Evolutionary conservation across 2,888 invertebrate genomes (phyloP), one percentile per base, ranked within the genome.

Genomic region (Eristalis tenax): DNA sequence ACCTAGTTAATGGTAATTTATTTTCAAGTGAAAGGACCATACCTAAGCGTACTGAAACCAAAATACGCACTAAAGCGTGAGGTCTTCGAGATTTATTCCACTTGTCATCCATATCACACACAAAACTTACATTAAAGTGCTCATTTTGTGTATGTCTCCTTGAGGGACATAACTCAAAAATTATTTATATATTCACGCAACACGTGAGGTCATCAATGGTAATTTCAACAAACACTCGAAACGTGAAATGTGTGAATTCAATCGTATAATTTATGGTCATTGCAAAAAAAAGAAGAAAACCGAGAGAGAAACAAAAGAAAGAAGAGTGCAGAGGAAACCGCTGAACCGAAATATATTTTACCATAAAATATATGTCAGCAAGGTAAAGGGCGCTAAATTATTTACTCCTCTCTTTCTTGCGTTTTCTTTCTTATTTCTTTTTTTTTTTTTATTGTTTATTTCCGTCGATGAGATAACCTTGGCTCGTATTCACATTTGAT

Each of bases 311-410:
- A 40, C 28, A 70, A 23, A 56, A 43, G 50, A 65, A 59, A 59
- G 40, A 66, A 56, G 66, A 73, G 61, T 23, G 13, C 59, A 23
- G 15, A 50, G 56, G 69, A 71, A 83, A 78, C 59, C 22, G 28
- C 65, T 28, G 13, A 71, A 22, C 50, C 56, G 59, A 64, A 35
- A 69, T 26, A 35, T n/a, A n/a, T 68, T 89, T 91, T 91, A 89
- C 90, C 92, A 91, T 91, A 91, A 92, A 91, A 91, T 92, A 91
- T 91, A 89, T 92, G 91, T 92, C 91, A 91, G 91, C 91, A 91
- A 92, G 91, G 91, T 91, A 92, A 91, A 92, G 92, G 91, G 91
- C 92, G 91, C 89, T 88, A 61, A 78, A 68, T 83, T 61, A 80
- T 74, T 81, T 71, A 77, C 57, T 71, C 61, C 63, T 73, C 35